Percentiles rank a stretch among this genome's conserved stretches.
phyloP scores from a whole-genome alignment of 2,113 vertebrate species.

The Syngnathoides biaculeatus region DNA sequence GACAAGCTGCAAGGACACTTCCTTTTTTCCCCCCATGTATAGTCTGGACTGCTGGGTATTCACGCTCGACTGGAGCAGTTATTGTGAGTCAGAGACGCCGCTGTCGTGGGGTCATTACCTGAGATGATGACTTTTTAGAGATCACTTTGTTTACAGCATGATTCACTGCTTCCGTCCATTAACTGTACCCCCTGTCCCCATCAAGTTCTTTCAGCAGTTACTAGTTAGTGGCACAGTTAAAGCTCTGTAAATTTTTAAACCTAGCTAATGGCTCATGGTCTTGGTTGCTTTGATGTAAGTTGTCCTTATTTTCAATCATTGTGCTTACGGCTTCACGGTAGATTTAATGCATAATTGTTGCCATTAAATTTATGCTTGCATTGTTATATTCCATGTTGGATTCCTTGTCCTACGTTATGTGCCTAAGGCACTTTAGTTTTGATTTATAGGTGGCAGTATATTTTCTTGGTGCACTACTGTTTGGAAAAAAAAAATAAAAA shows the following conservation, averaged over 20 bases:
- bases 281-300: constrained; percentile 40
- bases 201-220: constrained; percentile 25
- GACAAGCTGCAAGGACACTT: constrained; percentile 42
- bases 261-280: constrained; percentile 53
- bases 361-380: no score
- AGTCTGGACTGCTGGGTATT: constrained; percentile 40
- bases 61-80: constrained; percentile 60
- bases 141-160: constrained; percentile 51
- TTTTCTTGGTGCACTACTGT: no score
- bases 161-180: constrained; percentile 66
- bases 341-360: not conserved
- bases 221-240: constrained; percentile 54
- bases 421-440: no score
- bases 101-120: constrained; percentile 61
- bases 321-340: constrained; percentile 17
- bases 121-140: constrained; percentile 59
- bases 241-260: constrained; percentile 63
- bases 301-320: constrained; percentile 39
- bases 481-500: no score
- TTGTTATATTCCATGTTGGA: no score
- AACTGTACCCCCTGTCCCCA: not conserved
- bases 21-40: constrained; percentile 44
- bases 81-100: constrained; percentile 59
- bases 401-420: no score
- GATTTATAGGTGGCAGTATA: no score